Base-by-base conservation (phyloP, 2,797 vertebrate genomes). In the Brachymystax lenok region DNA sequence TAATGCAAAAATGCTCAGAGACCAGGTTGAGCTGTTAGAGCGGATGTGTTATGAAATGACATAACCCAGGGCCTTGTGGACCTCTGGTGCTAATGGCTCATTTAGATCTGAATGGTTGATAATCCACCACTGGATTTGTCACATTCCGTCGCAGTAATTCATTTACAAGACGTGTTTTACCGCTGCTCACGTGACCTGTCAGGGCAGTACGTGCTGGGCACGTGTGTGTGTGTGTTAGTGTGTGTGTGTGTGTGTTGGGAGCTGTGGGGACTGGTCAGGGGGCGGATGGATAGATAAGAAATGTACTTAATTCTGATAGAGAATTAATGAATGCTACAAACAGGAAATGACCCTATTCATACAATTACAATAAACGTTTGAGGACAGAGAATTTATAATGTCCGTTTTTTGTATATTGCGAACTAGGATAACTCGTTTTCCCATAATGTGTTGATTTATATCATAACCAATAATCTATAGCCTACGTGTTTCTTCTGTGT, bases 131-230 rank as follows among this genome's bases (percentile, higher is more conserved):
- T 77, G 30, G 35, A 28, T 21, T 8, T 67, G 40, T 71, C 54
- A 70, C 27, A 27, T 21, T 63, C 17, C 17, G 14, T 54, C 14
- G 24, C 16, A 28, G 59, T 68, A 7, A 40, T 30, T 54, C 35
- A 68, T 67, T 56, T 24, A 54, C n/a, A 54, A 13, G 61, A 67
- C 2, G 24, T 72, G 78, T 81, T 78, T 78, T 69, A 64, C 14
- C 71, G 77, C 6, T 66, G 4, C 1, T 82, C 84, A 88, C 30
- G 68, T 82, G 85, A 76, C 24, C 74, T 73, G 82, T 71, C 84
- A 73, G 80, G 71, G 67, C 28, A 56, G 80, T 64, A 77, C 61
- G 69, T 8, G 71, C 68, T 0, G 4, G 17, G 70, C 24, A 64
- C 46, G 21, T 3, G 19, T 13, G 70, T 4, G 27, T 5, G 52